Base-by-base conservation (phyloP, 1,140 invertebrate genomes). In the Diprion similis region DNA sequence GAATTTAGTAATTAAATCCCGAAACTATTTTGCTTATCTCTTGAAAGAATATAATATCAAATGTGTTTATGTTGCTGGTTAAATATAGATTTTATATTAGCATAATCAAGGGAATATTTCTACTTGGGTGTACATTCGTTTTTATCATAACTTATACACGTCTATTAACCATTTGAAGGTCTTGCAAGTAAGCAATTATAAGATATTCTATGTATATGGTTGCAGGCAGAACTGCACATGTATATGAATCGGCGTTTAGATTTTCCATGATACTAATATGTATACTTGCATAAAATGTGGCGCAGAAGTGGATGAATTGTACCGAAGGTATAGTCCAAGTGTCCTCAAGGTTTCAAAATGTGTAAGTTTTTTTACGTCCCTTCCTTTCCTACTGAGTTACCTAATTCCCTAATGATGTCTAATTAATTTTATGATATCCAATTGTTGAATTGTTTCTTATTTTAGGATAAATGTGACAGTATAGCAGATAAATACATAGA, bases 401-500 rank as follows among this genome's bases (percentile, higher is more conserved):
- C n/a, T 51, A 74, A 75, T 70, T 68, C 10, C 73, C 59, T 24
- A 46, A 19, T 71, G 19, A 66, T 46, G 73, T 59, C 66, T 73
- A 72, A 66, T 59, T 59, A 59, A 59, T 46, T 70, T 18, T 71
- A 11, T 59, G 11, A 71, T 65, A 66, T 46, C 68, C 59, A 46
- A 71, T 15, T 71, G 72, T 48, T 15, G 0, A 10, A 68, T 11
- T 6, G 0, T 48, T 73, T 79, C 70, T 78, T 81, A 73, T 90
- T 92, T 82, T 82, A 96, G 95, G 89, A 90, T 24, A 88, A 89
- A 71, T 97, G 96, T 80, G 90, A 91, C 13, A 85, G 91, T 73
- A 83, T 93, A 24, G 94, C 95, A 15, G 96, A 97, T 80, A 96
- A 96, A 83, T 97, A 97, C 78, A 92, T 97, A 72, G 96, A 97